Percentiles rank a stretch among this genome's conserved stretches.
phyloP scores from a whole-genome alignment of 2,888 invertebrate species.

The Dinocampus coccinellae region DNA sequence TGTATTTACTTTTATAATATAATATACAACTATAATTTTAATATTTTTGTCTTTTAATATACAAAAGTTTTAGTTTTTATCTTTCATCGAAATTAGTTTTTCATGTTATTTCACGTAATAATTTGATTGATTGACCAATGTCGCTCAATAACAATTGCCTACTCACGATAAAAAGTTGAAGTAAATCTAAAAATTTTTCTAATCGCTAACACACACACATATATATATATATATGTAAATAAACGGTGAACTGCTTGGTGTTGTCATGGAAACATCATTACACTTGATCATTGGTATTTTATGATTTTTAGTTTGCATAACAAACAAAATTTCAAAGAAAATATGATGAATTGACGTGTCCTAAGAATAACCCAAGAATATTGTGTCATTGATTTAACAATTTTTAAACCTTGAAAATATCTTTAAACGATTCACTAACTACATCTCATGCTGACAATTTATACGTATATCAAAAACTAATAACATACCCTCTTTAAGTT shows the following conservation, averaged over 20 bases:
- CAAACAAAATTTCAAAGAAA: conserved; percentile 30
- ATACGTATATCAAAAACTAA: not conserved
- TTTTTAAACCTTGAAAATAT: conserved; percentile 39
- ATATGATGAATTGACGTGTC: conserved; percentile 32
- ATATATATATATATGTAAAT: too few species aligned
- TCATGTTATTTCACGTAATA: not conserved
- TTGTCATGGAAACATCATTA: conserved; percentile 43
- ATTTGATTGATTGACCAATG: conserved; percentile 17
- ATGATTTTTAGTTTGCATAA: not conserved
- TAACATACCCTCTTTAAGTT: conserved; percentile 1
- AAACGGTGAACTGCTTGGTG: conserved; percentile 10
- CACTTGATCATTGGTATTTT: conserved; percentile 34
- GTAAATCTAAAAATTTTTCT: conserved; percentile 25
- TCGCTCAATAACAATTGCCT: conserved; percentile 4
- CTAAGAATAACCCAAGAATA: conserved; percentile 39
- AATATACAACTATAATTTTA: not conserved
- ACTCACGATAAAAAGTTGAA: not conserved
- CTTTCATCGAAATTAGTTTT: not conserved
- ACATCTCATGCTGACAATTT: not conserved
- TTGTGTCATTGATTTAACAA: conserved; percentile 47
- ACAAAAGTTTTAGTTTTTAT: not conserved
- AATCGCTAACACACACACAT: not conserved
- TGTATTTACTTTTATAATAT: not conserved
- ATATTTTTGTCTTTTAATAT: not conserved
- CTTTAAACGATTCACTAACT: conserved; percentile 6